Conservation (phyloP, 2,113 vertebrate species). For the Herpailurus yagouaroundi region DNA sequence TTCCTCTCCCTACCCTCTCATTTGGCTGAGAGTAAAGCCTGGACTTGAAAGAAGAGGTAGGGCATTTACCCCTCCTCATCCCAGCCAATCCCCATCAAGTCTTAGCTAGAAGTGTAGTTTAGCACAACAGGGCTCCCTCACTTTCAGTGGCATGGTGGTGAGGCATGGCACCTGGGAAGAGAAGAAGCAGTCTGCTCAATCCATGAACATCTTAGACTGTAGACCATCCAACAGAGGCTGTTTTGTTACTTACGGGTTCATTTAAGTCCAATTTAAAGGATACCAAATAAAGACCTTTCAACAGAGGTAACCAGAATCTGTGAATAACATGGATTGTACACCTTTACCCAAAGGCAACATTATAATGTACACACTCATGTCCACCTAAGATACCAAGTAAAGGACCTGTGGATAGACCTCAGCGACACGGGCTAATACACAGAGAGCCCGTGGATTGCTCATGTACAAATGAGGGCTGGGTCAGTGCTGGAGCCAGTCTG, state of each 20-base stretch:
- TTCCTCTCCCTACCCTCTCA: not conserved
- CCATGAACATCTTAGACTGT: not conserved
- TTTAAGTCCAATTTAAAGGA: not conserved
- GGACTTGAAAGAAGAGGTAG: not conserved
- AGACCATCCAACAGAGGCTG: not conserved
- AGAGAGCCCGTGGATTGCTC: not conserved
- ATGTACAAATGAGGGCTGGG: not conserved
- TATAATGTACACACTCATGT: not conserved
- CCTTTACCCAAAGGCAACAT: not conserved
- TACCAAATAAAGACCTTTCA: not conserved
- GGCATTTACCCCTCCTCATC: not conserved
- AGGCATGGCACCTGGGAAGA: not conserved
- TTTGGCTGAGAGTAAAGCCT: not conserved
- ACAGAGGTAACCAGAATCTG: not conserved
- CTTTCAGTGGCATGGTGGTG: not conserved
- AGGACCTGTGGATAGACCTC: not conserved
- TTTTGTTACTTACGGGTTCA: not conserved
- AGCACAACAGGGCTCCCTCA: not conserved
- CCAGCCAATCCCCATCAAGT: not conserved
- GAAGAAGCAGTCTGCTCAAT: rapidly evolving
- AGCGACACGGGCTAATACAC: too few species aligned
- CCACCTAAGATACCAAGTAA: not conserved
- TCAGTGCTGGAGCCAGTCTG: not conserved
- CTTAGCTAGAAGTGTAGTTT: not conserved
- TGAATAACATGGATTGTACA: not conserved